phyloP scores from a whole-genome alignment of 1,140 invertebrate genomes.

The Berghia stephanieae region DNA sequence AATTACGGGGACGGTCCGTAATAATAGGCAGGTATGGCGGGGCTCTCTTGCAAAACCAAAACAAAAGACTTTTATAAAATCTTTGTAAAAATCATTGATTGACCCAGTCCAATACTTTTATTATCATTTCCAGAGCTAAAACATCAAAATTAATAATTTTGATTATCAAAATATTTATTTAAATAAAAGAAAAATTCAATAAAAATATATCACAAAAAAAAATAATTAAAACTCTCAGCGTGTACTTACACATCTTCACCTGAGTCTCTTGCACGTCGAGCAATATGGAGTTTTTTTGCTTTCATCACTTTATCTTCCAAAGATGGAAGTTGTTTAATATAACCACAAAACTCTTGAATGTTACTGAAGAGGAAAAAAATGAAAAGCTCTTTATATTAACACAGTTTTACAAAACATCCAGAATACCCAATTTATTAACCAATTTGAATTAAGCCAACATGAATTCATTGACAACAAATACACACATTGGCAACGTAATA shows the following conservation, averaged over 20 bases:
- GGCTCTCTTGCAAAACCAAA: too few species aligned
- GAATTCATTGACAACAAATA: not conserved
- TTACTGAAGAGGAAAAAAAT: constrained; percentile 71
- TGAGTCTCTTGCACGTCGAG: constrained; percentile 55
- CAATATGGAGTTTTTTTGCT: constrained; percentile 47
- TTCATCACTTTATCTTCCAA: constrained; percentile 71
- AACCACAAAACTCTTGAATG: constrained; percentile 85
- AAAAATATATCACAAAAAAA: not conserved
- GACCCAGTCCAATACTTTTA: too few species aligned
- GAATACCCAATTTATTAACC: not conserved
- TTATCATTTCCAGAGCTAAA: too few species aligned
- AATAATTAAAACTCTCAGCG: too few species aligned
- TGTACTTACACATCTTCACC: constrained; percentile 71
- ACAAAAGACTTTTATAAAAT: too few species aligned
- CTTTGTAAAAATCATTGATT: too few species aligned
- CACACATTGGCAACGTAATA: not conserved
- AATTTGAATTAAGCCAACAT: not conserved
- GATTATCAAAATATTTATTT: too few species aligned
- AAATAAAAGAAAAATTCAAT: not conserved
- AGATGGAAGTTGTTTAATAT: constrained; percentile 82
- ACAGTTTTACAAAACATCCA: not conserved
- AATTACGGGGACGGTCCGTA: too few species aligned
- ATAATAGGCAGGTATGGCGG: too few species aligned
- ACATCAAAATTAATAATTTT: too few species aligned
- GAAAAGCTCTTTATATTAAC: not conserved